Base-by-base conservation (phyloP, 1,140 invertebrate species). In the Procambarus virginalis region DNA sequence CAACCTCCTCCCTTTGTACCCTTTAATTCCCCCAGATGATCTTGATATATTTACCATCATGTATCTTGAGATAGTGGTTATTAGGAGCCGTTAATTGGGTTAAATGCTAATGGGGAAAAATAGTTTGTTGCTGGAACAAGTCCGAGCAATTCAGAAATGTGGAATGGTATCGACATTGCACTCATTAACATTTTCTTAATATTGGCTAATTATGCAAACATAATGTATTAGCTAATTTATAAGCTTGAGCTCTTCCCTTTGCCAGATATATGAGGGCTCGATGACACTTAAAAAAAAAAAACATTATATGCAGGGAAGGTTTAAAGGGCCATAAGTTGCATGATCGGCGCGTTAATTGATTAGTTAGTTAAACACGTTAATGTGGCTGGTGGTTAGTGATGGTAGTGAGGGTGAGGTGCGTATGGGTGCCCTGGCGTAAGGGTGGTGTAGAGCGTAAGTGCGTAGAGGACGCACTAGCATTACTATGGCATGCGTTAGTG, bases 81-180 rank as follows among this genome's bases (percentile, higher is more conserved):
- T 34, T 34, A 34, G 1, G 0, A 0, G 0, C 34, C 34, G 1
- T 34, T 34, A 34, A 34, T 34, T 34, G 0, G 9, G 2, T 8
- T 34, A 34, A 34, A 4, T 73, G 34, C 22, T 73, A 4, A 8
- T 34, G 22, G 8, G 20, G 68, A 73, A 73, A 34, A 73, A 73
- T 73, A 73, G 22, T 73, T n/a, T 58, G 55, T 81, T 81, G 51
- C 79, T 81, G 79, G 79, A 81, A 81, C 79, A 12, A 51, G 17
- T 81, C 51, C 22, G 51, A 22, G 60, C 79, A 81, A 81, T 81
- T 81, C 79, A 81, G 79, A 81, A 81, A 81, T 81, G 34, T 81
- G 79, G 79, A 81, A 81, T 81, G 79, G 79, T 81, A 81, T 81
- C 79, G 79, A 81, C 79, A 58, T 51, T 81, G 79, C 48, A 55